These are phyloP conservation scores for Synergus gifuensis DNA, from an alignment of 2,888 invertebrate genomes.

Conservation along the genomic window DNA sequence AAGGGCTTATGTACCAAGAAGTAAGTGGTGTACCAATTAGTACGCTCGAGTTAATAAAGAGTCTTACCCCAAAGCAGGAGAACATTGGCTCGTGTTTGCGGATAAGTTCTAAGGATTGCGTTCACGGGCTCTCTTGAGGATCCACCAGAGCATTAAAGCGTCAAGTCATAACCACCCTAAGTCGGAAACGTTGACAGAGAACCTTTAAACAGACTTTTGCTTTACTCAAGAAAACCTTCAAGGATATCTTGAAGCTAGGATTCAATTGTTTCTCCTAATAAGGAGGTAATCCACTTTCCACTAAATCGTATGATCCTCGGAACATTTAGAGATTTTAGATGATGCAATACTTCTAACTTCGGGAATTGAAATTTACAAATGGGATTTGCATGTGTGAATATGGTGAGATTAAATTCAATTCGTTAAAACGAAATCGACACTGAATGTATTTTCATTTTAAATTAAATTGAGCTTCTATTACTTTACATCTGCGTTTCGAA, in stretches of 20 bases:
- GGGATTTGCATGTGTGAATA: too few species aligned
- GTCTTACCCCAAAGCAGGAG: constrained; percentile 32
- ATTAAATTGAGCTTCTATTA: constrained; percentile 1
- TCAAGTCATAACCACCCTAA: constrained; percentile 52
- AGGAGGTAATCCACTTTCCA: background rate
- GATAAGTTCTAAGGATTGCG: constrained; percentile 35
- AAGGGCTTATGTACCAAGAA: constrained; percentile 11
- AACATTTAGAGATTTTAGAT: background rate
- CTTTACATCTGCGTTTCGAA: background rate
- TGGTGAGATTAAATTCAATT: too few species aligned
- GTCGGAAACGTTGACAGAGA: constrained; percentile 50
- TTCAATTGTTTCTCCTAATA: constrained; percentile 24
- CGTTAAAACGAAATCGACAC: too few species aligned
- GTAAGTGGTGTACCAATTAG: constrained; percentile 28
- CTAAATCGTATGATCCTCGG: background rate
- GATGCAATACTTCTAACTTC: background rate
- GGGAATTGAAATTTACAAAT: background rate
- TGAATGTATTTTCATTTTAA: too few species aligned
- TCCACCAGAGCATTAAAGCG: constrained; percentile 57
- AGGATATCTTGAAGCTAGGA: constrained; percentile 33
- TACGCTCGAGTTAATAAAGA: constrained; percentile 30
- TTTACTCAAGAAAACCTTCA: constrained; percentile 68
- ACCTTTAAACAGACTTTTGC: constrained; percentile 63
- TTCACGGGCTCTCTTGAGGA: constrained; percentile 45
- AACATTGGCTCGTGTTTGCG: constrained; percentile 39